Evolutionary conservation across 2,113 vertebrate species (phyloP).

Genomic region (Centrocercus urophasianus): DNA sequence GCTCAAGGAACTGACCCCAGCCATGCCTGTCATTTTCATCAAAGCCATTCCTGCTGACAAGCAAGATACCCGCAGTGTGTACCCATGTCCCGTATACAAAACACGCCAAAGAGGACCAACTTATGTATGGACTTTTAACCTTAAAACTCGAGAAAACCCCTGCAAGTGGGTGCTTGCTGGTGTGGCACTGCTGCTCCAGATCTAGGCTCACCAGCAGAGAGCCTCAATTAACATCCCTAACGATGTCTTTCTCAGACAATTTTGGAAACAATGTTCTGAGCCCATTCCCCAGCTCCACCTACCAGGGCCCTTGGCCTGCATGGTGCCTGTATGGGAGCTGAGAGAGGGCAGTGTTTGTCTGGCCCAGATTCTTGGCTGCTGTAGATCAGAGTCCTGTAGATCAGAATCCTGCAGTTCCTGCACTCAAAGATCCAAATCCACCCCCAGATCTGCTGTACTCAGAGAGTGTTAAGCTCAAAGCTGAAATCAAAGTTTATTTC

Average conservation of each 20-base stretch:
- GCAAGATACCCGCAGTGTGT: slow-evolving; percentile 82
- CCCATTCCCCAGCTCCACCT: not conserved
- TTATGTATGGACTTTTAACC: slow-evolving; percentile 93
- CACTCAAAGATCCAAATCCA: not conserved
- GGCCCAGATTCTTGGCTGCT: not conserved
- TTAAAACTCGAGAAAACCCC: slow-evolving; percentile 91
- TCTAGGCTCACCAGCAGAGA: slow-evolving; percentile 55
- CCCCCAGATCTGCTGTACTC: not conserved
- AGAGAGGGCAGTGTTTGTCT: not conserved
- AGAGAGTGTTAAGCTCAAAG: not conserved
- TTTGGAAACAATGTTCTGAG: not conserved
- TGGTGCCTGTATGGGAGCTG: not conserved
- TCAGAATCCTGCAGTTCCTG: not conserved
- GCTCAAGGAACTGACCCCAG: slow-evolving; percentile 89
- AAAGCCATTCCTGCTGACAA: slow-evolving; percentile 88
- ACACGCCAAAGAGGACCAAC: slow-evolving; percentile 91
- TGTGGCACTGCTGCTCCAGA: slow-evolving; percentile 90
- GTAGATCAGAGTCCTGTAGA: not conserved
- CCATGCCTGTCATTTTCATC: slow-evolving; percentile 91
- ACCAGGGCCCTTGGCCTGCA: not conserved
- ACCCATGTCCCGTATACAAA: slow-evolving; percentile 92
- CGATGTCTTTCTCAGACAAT: not conserved
- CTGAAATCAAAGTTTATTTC: not conserved
- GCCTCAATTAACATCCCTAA: not conserved
- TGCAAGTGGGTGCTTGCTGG: slow-evolving; percentile 95